Base-by-base conservation (phyloP, 2,113 vertebrate species). In the Ondatra zibethicus region DNA sequence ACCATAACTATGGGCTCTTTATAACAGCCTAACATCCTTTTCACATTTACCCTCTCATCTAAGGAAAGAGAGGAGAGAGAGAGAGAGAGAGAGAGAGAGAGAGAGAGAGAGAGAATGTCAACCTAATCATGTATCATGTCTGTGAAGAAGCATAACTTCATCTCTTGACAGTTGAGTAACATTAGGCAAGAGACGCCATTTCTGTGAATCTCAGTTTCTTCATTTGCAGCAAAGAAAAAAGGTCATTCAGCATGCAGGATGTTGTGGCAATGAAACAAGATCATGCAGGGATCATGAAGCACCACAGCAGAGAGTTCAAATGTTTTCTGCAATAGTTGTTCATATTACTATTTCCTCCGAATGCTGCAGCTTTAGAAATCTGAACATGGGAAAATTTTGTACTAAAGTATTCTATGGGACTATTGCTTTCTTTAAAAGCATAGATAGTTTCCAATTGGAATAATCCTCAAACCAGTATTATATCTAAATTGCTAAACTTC, bases 401-500 rank as follows among this genome's bases (percentile, higher is more conserved):
- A 95, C 23, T 42, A 14, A 93, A 89, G 78, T 55, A 55, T 52
- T 91, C 33, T 13, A 86, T 8, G 6, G 70, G 91, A 63, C 52
- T 92, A 47, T 70, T 36, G 7, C 76, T 73, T 90, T 55, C 42
- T 75, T 86, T 7, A 11, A 75, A 91, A 84, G 84, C 13, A 75
- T 66, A 92, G 76, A 92, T 70, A 93, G 5, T 1, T 68, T 61
- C 16, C 36, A 93, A 88, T 76, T 27, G 76, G 21, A 95, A 93
- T 14, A 92, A 17, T 80, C 16, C 13, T 31, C n/a, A 70, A 10
- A 19, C 82, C 7, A 19, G 1, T 39, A 92, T 10, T 73, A 39
- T 3, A 87, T 77, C 45, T 97, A 77, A 96, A 93, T 72, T 89
- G 50, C 45, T 96, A 89, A 93, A 93, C 25, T 81, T n/a, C n/a